Evolutionary conservation across 2,888 invertebrate genomes (phyloP), one percentile per base, ranked within the genome.

Genomic region (Megamerina dolium): DNA sequence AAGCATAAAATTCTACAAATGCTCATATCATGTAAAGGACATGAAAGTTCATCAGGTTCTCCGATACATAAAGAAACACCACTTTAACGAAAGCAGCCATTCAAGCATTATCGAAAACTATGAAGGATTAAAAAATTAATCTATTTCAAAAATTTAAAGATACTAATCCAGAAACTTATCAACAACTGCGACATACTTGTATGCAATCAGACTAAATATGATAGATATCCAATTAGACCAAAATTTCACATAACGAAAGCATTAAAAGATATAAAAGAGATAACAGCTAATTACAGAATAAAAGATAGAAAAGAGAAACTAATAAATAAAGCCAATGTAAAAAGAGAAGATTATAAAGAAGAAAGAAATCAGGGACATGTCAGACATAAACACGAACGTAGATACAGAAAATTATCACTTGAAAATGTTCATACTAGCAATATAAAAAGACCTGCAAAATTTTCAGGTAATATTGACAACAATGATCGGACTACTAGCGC

Each of bases 381-480:
- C 23, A 38, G 41, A 10, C 38, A 41, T 31, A 41, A 46, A 26
- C 19, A 45, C 17, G 33, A 37, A 41, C 51, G 46, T 8, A 42
- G 36, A 37, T 45, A 36, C 13, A 38, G 37, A 16, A 49, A 51
- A 37, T n/a, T 36, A 4, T 14, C 34, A 34, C 27, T 41, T 26
- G 19, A 40, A 20, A 45, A 45, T 18, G 41, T 45, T 29, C 41
- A 48, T 17, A 16, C 40, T 37, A 39, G 35, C 16, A 51, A 48
- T n/a, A 45, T 46, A 26, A 49, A 48, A 41, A 27, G 43, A 39
- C 26, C 33, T 12, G 27, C 30, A 4, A 49, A 46, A 42, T 43
- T 48, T 45, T 34, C 39, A 43, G 46, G 43, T 33, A 10, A 21
- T 14, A 27, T 33, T 17, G 32, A 33, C 39, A 20, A 10, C 20